Base-by-base conservation (phyloP, 1,140 invertebrate genomes). In the Sesamia nonagrioides region DNA sequence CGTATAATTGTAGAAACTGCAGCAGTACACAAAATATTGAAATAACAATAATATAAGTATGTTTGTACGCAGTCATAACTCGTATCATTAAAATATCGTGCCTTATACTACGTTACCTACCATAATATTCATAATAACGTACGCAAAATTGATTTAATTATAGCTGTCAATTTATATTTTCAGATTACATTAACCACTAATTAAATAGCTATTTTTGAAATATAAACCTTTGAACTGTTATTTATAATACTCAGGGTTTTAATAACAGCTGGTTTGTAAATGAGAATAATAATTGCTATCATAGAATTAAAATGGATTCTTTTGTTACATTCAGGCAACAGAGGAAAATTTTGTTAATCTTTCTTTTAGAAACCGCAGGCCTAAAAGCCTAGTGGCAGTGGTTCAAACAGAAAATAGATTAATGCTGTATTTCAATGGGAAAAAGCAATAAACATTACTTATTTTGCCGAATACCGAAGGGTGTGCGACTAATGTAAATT, bases 331-430 rank as follows among this genome's bases (percentile, higher is more conserved):
- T 66, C 17, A 18, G 3, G 37, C n/a, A 66, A 66, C 61, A 66
- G 66, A 69, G 18, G 27, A 48, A 18, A 48, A 69, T 33, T 69
- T 50, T 15, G 40, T 45, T 48, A 45, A 68, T 68, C 42, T 42
- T 21, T 69, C 42, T 69, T 69, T 69, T 11, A 69, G 42, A 69
- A 69, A 48, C 18, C 42, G 17, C 37, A 68, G 9, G 9, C 40
- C 18, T 6, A 27, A 42, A 48, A 6, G 42, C 66, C 27, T 13
- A 48, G 21, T 69, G 54, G 54, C 21, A 48, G 4, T 50, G 54
- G 21, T 58, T 66, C 37, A 66, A 66, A 66, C 37, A 69, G 42
- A 48, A 69, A 69, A 69, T 68, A 15, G 42, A 69, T 69, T 48
- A 69, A 11, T 50, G 21, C 15, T 69, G 18, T 50, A 18, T 69